Conservation (phyloP, 1,140 invertebrate genomes). For the Berghia stephanieae region DNA sequence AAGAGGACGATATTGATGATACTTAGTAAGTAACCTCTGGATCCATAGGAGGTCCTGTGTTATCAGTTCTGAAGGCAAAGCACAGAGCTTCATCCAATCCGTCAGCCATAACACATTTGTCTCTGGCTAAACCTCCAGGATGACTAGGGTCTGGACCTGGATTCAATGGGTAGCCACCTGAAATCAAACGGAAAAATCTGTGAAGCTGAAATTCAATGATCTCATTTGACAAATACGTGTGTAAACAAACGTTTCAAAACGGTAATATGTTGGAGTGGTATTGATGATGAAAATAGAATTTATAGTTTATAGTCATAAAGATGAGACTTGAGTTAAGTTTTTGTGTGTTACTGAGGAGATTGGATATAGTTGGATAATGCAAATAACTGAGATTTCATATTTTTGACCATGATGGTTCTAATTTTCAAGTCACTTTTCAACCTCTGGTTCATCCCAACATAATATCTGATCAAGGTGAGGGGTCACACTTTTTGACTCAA, state of each 20-base stretch:
- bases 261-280: too few species aligned
- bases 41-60: constrained; percentile 51
- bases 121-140: constrained; percentile 49
- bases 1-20: too few species aligned
- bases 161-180: constrained; percentile 51
- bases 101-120: constrained; percentile 48
- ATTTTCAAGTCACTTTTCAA: too few species aligned
- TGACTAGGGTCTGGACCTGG: constrained; percentile 41
- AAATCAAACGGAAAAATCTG: not conserved
- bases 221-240: too few species aligned
- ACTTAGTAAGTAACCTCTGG: constrained; percentile 35
- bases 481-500: too few species aligned
- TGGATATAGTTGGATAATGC: too few species aligned
- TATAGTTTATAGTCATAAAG: not conserved
- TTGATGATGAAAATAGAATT: not conserved
- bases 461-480: too few species aligned
- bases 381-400: too few species aligned
- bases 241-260: too few species aligned
- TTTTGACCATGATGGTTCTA: too few species aligned
- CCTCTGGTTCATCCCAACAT: too few species aligned
- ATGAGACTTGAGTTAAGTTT: not conserved
- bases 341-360: not conserved
- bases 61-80: constrained; percentile 59
- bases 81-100: constrained; percentile 49
- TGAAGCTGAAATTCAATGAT: not conserved